Base-by-base conservation (phyloP, 2,113 vertebrate genomes). In the Varanus salvator region DNA sequence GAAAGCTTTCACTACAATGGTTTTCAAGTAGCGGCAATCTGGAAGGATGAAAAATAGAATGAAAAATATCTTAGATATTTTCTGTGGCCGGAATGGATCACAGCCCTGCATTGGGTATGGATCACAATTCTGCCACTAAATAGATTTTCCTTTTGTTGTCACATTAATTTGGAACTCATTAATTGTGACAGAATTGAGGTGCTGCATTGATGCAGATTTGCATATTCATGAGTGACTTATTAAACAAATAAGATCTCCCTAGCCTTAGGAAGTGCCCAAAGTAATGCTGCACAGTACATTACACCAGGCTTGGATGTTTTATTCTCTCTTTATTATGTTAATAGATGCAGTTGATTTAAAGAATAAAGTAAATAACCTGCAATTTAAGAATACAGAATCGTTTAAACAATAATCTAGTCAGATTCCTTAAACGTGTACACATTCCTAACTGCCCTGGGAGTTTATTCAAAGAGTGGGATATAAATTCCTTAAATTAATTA, bases 161-260 rank as follows among this genome's bases (percentile, higher is more conserved):
- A 97, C 95, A 96, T 97, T 97, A 97, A 97, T 97, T 97, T 97
- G 96, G 97, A 97, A 96, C 96, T 97, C 97, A 97, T 97, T 97
- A 97, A 97, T 97, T 96, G 96, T 97, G 97, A 97, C 97, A 97
- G 97, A 96, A 95, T 95, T 95, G 97, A 97, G 96, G 96, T 97
- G 97, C 95, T 96, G 97, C 95, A 95, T 89, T 88, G 95, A 96
- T 96, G 91, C 80, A 85, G 87, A 97, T 97, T 97, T 97, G 96
- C 97, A 97, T 97, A 97, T 97, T 97, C 97, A 97, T 97, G 95
- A 97, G 81, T 92, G 96, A 97, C 95, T 97, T 97, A 96, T 97
- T 97, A 97, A 97, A 97, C 97, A 97, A 97, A 97, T 97, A 97
- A 97, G 97, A 97, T 97, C 97, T 96, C 95, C 96, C 96, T 96